Percentiles rank a stretch among this genome's conserved stretches.
Evolutionary conservation across 2,797 vertebrate species (phyloP).

Genomic region (Avahi laniger): DNA sequence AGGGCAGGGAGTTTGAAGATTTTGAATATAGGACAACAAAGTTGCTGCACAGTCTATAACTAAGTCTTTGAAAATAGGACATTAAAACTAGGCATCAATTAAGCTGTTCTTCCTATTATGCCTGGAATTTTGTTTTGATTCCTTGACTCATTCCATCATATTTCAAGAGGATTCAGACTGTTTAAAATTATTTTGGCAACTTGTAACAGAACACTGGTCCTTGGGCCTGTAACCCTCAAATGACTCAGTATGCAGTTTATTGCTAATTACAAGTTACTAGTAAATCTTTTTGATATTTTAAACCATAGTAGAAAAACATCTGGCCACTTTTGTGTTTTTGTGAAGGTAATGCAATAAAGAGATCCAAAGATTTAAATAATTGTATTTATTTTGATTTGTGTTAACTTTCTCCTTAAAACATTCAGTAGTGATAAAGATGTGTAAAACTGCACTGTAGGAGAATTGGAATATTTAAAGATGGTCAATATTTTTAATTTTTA

Average conservation of each 20-base stretch:
- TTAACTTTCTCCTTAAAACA: constrained; percentile 73
- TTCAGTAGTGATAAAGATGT: constrained; percentile 82
- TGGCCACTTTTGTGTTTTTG: constrained; percentile 83
- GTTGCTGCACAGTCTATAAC: constrained; percentile 92
- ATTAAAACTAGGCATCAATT: constrained; percentile 72
- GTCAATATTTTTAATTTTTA: constrained; percentile 83
- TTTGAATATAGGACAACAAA: constrained; percentile 91
- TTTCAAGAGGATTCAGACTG: constrained; percentile 82
- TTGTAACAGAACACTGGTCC: constrained; percentile 72
- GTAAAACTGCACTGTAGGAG: constrained; percentile 84
- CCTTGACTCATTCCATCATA: constrained; percentile 77
- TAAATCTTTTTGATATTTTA: constrained; percentile 79
- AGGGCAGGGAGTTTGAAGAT: neutral
- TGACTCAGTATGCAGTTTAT: constrained; percentile 71
- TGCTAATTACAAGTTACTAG: constrained; percentile 77
- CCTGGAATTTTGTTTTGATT: constrained; percentile 83
- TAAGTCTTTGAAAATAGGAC: constrained; percentile 80
- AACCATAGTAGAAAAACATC: constrained; percentile 74
- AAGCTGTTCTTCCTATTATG: constrained; percentile 71
- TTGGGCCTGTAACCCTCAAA: constrained; percentile 59
- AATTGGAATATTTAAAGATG: constrained; percentile 64
- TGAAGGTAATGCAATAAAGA: constrained; percentile 88
- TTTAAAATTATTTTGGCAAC: constrained; percentile 82
- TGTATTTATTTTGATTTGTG: constrained; percentile 81
- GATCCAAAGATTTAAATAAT: constrained; percentile 90